Evolutionary conservation across 2,888 invertebrate species (phyloP).

Genomic region (Gymnocheta viridis): DNA sequence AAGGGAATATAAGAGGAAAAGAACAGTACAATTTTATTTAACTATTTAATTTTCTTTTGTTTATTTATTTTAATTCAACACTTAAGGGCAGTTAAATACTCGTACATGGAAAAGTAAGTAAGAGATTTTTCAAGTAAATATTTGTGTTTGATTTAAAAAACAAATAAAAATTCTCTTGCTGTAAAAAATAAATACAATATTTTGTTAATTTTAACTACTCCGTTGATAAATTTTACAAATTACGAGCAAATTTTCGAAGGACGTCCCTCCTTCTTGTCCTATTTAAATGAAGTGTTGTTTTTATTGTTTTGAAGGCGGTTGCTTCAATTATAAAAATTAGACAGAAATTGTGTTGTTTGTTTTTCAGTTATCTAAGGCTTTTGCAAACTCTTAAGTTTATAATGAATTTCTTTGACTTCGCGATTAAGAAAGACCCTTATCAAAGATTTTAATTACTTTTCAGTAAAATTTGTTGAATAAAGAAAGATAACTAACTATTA

Average conservation of each 20-base stretch:
- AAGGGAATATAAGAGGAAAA: neutral
- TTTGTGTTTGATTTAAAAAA: constrained; percentile 19
- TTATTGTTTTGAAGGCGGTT: neutral
- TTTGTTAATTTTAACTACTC: neutral
- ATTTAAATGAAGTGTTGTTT: neutral
- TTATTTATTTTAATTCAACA: neutral
- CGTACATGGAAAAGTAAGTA: neutral
- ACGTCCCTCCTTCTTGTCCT: neutral
- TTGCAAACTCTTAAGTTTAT: neutral
- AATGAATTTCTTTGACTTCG: neutral
- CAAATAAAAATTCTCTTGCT: neutral
- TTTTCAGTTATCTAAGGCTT: neutral
- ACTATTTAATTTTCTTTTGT: constrained; percentile 7
- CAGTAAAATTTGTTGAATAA: neutral
- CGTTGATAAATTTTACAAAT: neutral
- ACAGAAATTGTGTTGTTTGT: neutral
- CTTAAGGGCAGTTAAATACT: neutral
- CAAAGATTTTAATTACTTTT: neutral
- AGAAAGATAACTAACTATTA: too few species aligned
- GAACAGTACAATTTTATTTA: neutral
- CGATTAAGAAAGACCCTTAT: neutral
- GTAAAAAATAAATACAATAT: neutral
- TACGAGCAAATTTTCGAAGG: neutral
- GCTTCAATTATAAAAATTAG: too few species aligned
- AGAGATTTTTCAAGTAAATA: constrained; percentile 9